phyloP scores from a whole-genome alignment of 2,797 vertebrate genomes.

The Echeneis naucrates region DNA sequence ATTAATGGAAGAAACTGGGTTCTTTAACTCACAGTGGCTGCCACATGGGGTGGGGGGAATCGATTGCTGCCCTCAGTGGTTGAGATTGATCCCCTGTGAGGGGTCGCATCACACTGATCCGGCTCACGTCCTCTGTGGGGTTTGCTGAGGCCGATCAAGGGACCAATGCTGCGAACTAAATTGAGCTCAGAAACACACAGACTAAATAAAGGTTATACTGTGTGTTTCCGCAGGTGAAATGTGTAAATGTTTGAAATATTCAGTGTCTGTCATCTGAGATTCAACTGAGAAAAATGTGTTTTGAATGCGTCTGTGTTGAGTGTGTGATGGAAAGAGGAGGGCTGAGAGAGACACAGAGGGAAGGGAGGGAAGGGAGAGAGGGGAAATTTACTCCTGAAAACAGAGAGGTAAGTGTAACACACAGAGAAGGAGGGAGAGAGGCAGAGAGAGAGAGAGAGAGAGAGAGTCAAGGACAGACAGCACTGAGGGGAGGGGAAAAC shows the following conservation, averaged over 20 bases:
- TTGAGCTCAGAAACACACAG: background rate
- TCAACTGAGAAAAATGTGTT: slow-evolving; percentile 42
- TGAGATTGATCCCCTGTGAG: slow-evolving; percentile 61
- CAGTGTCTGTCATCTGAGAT: slow-evolving; percentile 8
- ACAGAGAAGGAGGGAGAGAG: slow-evolving; percentile 61
- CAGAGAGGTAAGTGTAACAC: slow-evolving; percentile 44
- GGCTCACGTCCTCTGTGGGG: slow-evolving; percentile 44
- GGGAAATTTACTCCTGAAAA: slow-evolving; percentile 41
- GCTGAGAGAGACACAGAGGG: slow-evolving; percentile 36
- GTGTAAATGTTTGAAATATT: slow-evolving; percentile 9
- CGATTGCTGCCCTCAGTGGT: slow-evolving; percentile 53
- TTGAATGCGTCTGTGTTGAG: slow-evolving; percentile 36
- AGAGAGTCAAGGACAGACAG: slow-evolving; percentile 63
- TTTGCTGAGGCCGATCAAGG: background rate
- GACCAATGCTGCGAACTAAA: slow-evolving; percentile 17
- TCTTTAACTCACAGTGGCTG: slow-evolving; percentile 48
- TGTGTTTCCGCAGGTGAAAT: background rate
- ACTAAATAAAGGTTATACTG: background rate
- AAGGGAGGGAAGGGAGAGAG: slow-evolving; percentile 46
- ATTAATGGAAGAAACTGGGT: slow-evolving; percentile 18
- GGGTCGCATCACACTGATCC: slow-evolving; percentile 47
- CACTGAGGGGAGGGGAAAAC: slow-evolving; percentile 65
- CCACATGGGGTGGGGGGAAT: slow-evolving; percentile 39
- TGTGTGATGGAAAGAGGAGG: slow-evolving; percentile 57
- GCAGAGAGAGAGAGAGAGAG: slow-evolving; percentile 47